Evolutionary conservation across 2,797 vertebrate species (phyloP), one percentile per base, ranked within the genome.

Genomic region (Phrynocephalus guinanensis): DNA sequence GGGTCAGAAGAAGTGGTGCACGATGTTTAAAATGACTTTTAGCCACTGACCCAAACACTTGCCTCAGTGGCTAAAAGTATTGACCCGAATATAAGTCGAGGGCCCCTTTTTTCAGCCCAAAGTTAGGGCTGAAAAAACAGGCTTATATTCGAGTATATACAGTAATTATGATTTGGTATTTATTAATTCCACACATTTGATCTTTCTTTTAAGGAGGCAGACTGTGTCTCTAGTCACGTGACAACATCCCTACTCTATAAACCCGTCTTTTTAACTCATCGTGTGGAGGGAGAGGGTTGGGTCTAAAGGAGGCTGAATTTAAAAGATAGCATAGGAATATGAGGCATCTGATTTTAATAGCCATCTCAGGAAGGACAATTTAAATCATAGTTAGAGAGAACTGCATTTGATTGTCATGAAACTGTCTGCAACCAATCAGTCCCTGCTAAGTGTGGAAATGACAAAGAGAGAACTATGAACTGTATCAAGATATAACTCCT

Each of bases 381-480:
- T 73, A 73, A 56, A 82, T 68, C 60, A 85, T 30, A 73, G 33
- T 30, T 15, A 30, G 44, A 79, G 48, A 56, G 79, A 28, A 85
- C 38, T 66, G 9, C 77, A 38, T 60, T 60, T 79, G 73, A 26
- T 28, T 82, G 83, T 44, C 79, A 84, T 22, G 30, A 67, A 66
- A 7, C 8, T 56, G 67, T 80, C 86, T 30, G 75, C 80, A 83
- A n/a, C 48, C 67, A 11, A 52, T 82, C 26, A 79, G 66, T 83
- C 73, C 22, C 30, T n/a, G 10, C 2, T 56, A 52, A 52, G 70
- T 20, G 73, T 13, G 20, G 38, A 72, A 72, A 78, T 52, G 83
- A 70, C 30, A 76, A 66, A 48, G 48, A 82, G 60, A 38, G 60
- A 70, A 70, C 3, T 30, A 63, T 82, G 16, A 24, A 68, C 24